Evolutionary conservation across 2,113 vertebrate genomes (phyloP).

Genomic region (Andinoacara biseriatus): DNA sequence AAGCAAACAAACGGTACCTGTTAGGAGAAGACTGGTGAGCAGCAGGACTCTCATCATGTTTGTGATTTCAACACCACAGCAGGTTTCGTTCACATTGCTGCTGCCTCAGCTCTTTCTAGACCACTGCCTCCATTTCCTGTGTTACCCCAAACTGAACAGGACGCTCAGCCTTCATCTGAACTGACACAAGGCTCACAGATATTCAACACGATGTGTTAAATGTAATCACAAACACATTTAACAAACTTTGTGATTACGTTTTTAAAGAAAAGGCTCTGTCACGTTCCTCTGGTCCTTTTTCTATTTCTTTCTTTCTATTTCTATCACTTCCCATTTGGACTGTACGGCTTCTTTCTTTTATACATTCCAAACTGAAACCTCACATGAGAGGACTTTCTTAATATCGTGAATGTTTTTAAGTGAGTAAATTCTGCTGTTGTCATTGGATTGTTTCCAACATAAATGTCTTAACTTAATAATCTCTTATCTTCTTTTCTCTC

Average conservation of each 20-base stretch:
- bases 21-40: constrained; percentile 11
- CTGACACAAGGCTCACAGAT: neutral
- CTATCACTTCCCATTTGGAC: neutral
- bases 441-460: too few relatives aligned
- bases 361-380: neutral
- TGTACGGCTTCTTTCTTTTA: neutral
- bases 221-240: neutral
- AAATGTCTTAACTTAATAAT: too few relatives aligned
- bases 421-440: neutral
- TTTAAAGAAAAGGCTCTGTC: too few relatives aligned
- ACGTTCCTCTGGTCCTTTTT: neutral
- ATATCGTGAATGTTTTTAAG: neutral
- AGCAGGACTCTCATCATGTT: constrained; percentile 29
- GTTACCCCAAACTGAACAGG: neutral
- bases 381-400: neutral
- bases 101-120: neutral
- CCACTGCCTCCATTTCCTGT: constrained; percentile 38
- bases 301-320: neutral
- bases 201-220: neutral
- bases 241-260: neutral
- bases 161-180: neutral
- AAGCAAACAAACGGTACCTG: constrained; percentile 15
- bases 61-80: neutral
- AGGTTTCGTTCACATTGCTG: neutral
- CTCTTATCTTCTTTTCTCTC: too few relatives aligned